Percentiles rank a stretch among this genome's conserved stretches.
Conservation (phyloP, 53 echinoderm and acorn worm genomes). For the Mesocentrotus franciscanus region DNA sequence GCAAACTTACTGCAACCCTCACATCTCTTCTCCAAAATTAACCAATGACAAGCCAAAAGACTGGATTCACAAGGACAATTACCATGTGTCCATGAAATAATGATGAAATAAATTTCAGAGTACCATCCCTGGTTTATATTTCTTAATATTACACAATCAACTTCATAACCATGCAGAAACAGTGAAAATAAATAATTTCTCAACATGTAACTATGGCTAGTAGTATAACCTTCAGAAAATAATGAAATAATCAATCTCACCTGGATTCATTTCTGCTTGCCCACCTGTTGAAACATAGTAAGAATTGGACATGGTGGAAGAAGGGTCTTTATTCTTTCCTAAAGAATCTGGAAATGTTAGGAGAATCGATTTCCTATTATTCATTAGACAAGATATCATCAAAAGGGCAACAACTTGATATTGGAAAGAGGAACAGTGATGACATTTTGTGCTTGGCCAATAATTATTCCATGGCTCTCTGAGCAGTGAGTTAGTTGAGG, state of each 20-base stretch:
- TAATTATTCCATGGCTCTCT: background rate
- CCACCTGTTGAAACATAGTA: conserved; percentile 58
- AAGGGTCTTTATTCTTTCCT: background rate
- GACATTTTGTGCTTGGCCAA: background rate
- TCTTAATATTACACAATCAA: too few relatives aligned
- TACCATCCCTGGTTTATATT: too few relatives aligned
- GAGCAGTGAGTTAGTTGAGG: too few relatives aligned
- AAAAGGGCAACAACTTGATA: background rate
- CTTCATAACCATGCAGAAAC: too few relatives aligned
- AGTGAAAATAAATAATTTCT: too few relatives aligned
- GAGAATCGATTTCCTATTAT: background rate
- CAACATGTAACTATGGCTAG: background rate
- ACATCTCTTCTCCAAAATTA: too few relatives aligned
- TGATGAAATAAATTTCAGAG: too few relatives aligned
- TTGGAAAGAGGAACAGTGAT: background rate
- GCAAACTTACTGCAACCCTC: too few relatives aligned
- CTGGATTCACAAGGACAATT: too few relatives aligned
- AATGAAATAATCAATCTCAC: background rate
- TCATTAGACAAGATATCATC: background rate
- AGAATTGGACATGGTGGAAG: conserved; percentile 9
- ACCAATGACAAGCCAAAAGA: too few relatives aligned
- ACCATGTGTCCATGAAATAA: too few relatives aligned
- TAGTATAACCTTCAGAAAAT: background rate
- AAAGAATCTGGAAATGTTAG: conserved; percentile 10
- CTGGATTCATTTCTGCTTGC: background rate